Conservation (phyloP, 1,140 invertebrate genomes). For the Elymnias hypermnestra region DNA sequence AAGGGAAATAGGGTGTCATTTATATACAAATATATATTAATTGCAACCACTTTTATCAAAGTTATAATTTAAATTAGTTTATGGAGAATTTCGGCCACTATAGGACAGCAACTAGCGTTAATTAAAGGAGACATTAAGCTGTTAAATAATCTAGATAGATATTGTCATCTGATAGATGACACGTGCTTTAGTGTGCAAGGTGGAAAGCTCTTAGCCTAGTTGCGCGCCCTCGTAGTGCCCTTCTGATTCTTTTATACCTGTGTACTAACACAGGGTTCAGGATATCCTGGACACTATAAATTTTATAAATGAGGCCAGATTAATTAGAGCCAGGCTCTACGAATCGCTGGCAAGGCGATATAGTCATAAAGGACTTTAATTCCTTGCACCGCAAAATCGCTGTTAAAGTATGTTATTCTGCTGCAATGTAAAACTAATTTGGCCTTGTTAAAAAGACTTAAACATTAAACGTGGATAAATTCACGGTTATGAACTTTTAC, state of each 20-base stretch:
- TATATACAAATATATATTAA: too few species aligned
- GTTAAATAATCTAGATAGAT: slow-evolving; percentile 11
- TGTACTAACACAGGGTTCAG: slow-evolving; percentile 23
- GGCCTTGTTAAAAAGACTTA: too few species aligned
- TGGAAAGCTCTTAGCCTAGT: slow-evolving; percentile 61
- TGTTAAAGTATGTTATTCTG: slow-evolving; percentile 5
- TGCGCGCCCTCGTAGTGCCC: slow-evolving; percentile 40
- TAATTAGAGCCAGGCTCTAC: slow-evolving; percentile 17
- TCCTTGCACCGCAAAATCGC: slow-evolving; percentile 17
- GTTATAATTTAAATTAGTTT: too few species aligned
- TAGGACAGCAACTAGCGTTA: too few species aligned
- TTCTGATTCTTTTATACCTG: slow-evolving; percentile 34
- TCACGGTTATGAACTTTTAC: too few species aligned
- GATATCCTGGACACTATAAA: slow-evolving; percentile 22
- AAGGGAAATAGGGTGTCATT: too few species aligned
- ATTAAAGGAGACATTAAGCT: too few species aligned
- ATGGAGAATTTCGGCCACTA: too few species aligned
- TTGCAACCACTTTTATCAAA: too few species aligned
- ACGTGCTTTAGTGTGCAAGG: slow-evolving; percentile 28
- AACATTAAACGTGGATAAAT: too few species aligned
- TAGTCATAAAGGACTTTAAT: slow-evolving; percentile 28
- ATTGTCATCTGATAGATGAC: slow-evolving; percentile 29
- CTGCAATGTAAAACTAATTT: too few species aligned
- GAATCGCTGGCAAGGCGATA: slow-evolving; percentile 18
- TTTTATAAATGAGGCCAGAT: slow-evolving; percentile 19